Evolutionary conservation across 2,888 invertebrate species (phyloP), one percentile per base, ranked within the genome.

Genomic region (Drosophila neotestacea): DNA sequence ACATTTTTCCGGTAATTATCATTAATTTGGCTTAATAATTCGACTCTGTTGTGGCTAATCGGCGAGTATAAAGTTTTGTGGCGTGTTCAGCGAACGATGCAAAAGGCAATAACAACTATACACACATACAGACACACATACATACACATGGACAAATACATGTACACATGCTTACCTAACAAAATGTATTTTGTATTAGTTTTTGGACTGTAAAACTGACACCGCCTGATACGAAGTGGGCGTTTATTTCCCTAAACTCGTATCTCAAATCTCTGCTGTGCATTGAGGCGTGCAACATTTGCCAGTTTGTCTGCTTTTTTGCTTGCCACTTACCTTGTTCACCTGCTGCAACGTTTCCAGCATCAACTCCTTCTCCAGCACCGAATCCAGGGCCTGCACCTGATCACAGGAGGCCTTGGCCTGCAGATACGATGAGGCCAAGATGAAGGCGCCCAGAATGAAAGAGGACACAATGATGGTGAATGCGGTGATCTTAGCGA

Each of bases 371-470:
- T 95, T 94, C 90, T 95, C 95, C 51, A 95, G 93, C 93, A 95
- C 94, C 38, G 95, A 94, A 65, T 95, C 95, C 39, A 95, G 93
- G 88, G 95, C 95, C 87, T 96, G 95, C 60, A 96, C 94, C 92
- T 96, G 96, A 87, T 95, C 95, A 92, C 97, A 97, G 52, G 96
- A 96, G 62, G 96, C 95, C 73, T 96, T 95, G 41, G 97, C 96
- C 75, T 96, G 95, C 61, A 97, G 94, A 94, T 96, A 97, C 85
- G 97, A 95, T 27, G 96, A 95, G 56, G 97, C 96, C 90, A 97
- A 93, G 89, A 97, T 95, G 92, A 97, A 97, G 70, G 95, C 94
- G 75, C 97, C 97, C 88, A 97, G 93, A 78, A 97, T 95, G 85
- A 97, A 94, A 38, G 96, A 95, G 66, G 97, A 95, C 0, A 95